These are phyloP conservation scores for Acronicta leporina DNA, from an alignment of 2,888 invertebrate species.

Conservation along the genomic window DNA sequence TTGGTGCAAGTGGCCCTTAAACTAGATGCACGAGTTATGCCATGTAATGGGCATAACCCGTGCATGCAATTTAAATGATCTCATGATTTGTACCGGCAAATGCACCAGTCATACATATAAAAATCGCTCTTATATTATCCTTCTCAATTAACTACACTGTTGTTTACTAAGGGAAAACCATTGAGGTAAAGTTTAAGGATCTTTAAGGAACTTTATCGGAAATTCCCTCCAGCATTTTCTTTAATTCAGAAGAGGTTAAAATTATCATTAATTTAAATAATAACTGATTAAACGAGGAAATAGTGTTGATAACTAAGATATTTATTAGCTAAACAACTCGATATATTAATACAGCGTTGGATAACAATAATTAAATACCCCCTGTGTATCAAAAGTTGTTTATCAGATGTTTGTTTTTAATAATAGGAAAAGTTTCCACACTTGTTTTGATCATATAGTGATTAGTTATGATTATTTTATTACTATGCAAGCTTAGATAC, in stretches of 20 bases:
- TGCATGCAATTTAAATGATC: no score
- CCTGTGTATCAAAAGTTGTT: conserved; percentile 24
- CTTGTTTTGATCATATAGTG: no score
- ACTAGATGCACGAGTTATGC: neutral
- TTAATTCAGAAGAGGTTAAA: conserved; percentile 3
- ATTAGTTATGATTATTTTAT: no score
- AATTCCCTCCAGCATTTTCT: neutral
- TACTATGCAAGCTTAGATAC: no score
- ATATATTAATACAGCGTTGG: neutral
- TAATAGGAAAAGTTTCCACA: conserved; percentile 27
- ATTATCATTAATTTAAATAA: conserved; percentile 15
- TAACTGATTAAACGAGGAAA: no score
- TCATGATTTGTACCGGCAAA: neutral
- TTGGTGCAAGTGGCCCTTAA: no score
- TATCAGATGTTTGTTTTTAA: conserved; percentile 20
- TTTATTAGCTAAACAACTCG: conserved; percentile 2
- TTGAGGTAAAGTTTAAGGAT: neutral
- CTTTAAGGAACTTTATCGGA: conserved; percentile 1
- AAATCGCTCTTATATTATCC: neutral
- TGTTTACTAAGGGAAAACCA: neutral
- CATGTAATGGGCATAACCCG: no score
- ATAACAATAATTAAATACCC: conserved; percentile 22
- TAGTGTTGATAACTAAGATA: conserved; percentile 3
- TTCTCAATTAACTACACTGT: neutral
- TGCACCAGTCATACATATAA: neutral